Base-by-base conservation (phyloP, 2,797 vertebrate species). In the Hafferia zeledoni region DNA sequence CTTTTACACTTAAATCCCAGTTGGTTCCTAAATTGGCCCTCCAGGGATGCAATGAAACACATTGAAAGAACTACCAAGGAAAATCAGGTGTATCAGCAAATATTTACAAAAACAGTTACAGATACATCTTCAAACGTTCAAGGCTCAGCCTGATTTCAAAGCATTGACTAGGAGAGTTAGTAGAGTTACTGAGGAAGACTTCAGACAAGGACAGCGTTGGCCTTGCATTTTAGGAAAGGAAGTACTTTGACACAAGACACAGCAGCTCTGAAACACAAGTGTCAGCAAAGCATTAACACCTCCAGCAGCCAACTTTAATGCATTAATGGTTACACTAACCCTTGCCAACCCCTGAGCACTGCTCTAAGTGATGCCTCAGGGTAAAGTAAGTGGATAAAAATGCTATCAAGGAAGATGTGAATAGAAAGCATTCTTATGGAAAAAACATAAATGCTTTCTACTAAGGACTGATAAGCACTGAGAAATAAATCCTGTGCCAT, bases 331-430 rank as follows among this genome's bases (percentile, higher is more conserved):
- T 72, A 81, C 69, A 33, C 25, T 28, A 76, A 67, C 74, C 55
- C 52, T 74, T 69, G 80, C 59, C 85, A 93, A 43, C 53, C 82
- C 55, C 87, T 25, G 7, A 71, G 55, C 80, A 86, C 23, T 0
- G 0, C 47, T 55, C 44, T 37, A 71, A 72, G 75, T 20, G 69
- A 81, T 64, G 77, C 69, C 70, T 71, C 61, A 60, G 50, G 18
- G 23, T 87, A 50, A 85, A 91, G 56, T n/a, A 61, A 77, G 56
- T 14, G 46, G 69, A 79, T 93, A 78, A 93, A 96, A 96, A 87
- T 2, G 39, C 50, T 72, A 39, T 56, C 47, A 56, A 88, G 65
- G 43, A 89, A 83, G 56, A 67, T 13, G 47, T 39, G 47, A 92
- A 44, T 10, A 63, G 76, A 71, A 95, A 88, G 53, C 50, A 65